Percentiles rank a stretch among this genome's conserved stretches.
phyloP scores from a whole-genome alignment of 2,797 vertebrate genomes.

The Scleropages formosus region DNA sequence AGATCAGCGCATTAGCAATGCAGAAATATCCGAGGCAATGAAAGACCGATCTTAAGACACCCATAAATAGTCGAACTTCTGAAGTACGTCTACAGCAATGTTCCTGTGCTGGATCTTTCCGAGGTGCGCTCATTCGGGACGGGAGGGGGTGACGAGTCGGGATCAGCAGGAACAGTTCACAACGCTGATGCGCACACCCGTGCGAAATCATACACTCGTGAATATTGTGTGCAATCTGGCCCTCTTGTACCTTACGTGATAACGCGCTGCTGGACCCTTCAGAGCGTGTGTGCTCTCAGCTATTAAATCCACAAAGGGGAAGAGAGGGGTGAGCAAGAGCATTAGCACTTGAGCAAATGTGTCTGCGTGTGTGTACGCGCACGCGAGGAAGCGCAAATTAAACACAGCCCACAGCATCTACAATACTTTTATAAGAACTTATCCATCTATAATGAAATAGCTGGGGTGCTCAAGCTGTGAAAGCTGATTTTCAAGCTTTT shows the following conservation, averaged over 20 bases:
- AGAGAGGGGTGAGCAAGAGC: not conserved
- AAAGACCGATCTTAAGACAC: not conserved
- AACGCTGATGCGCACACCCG: too few species aligned
- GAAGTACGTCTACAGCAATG: too few species aligned
- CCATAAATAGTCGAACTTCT: not conserved
- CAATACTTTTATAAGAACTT: not conserved
- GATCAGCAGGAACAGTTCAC: too few species aligned
- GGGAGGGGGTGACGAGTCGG: too few species aligned
- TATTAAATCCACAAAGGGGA: not conserved
- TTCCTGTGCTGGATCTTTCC: too few species aligned
- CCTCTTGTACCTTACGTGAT: not conserved
- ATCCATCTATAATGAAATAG: not conserved
- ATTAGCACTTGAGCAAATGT: not conserved
- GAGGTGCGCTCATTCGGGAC: too few species aligned
- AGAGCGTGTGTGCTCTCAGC: not conserved
- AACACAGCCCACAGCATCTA: not conserved
- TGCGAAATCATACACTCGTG: too few species aligned
- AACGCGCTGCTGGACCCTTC: not conserved
- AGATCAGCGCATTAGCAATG: not conserved
- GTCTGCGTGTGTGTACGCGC: not conserved
- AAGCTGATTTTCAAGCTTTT: conserved; percentile 16
- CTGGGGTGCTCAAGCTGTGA: not conserved
- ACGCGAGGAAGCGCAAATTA: not conserved
- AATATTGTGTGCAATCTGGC: not conserved
- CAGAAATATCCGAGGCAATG: not conserved